phyloP scores from a whole-genome alignment of 2,888 invertebrate species.

The Dyspetes luteomarginatus region DNA sequence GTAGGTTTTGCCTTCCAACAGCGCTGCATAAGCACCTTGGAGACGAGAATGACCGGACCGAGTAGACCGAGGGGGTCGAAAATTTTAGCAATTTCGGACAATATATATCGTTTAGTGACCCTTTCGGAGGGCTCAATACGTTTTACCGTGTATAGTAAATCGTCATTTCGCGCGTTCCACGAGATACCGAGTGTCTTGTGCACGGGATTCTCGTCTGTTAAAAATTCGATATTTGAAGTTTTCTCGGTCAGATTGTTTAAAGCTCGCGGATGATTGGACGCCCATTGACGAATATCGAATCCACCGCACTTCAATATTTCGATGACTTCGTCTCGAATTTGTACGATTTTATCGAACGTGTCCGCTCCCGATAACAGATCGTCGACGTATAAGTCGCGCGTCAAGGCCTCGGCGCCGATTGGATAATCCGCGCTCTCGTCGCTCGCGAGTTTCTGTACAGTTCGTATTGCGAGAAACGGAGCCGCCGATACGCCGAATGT shows the following conservation, averaged over 20 bases:
- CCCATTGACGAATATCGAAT: constrained; percentile 73
- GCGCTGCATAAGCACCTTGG: constrained; percentile 17
- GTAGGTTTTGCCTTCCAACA: constrained; percentile 27
- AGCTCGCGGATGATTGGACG: constrained; percentile 57
- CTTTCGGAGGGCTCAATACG: constrained; percentile 27
- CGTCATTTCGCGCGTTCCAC: constrained; percentile 50
- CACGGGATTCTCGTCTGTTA: constrained; percentile 52
- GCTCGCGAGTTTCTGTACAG: constrained; percentile 54
- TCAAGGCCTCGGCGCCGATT: constrained; percentile 40
- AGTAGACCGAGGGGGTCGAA: constrained; percentile 37
- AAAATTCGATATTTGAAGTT: constrained; percentile 43
- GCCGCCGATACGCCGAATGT: constrained; percentile 59
- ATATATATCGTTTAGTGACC: constrained; percentile 40
- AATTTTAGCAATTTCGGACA: constrained; percentile 40
- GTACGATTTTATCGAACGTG: constrained; percentile 58
- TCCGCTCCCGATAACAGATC: constrained; percentile 65
- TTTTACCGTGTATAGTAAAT: constrained; percentile 43
- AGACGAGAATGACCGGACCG: constrained; percentile 13
- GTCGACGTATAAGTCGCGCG: constrained; percentile 67
- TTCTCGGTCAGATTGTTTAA: constrained; percentile 32
- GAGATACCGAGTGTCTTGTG: constrained; percentile 52
- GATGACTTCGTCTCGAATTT: constrained; percentile 65
- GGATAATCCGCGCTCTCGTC: constrained; percentile 62
- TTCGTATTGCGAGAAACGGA: constrained; percentile 58
- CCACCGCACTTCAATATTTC: constrained; percentile 70